Evolutionary conservation across 2,888 invertebrate genomes (phyloP).

Genomic region (Lasioglossum leucozonium): DNA sequence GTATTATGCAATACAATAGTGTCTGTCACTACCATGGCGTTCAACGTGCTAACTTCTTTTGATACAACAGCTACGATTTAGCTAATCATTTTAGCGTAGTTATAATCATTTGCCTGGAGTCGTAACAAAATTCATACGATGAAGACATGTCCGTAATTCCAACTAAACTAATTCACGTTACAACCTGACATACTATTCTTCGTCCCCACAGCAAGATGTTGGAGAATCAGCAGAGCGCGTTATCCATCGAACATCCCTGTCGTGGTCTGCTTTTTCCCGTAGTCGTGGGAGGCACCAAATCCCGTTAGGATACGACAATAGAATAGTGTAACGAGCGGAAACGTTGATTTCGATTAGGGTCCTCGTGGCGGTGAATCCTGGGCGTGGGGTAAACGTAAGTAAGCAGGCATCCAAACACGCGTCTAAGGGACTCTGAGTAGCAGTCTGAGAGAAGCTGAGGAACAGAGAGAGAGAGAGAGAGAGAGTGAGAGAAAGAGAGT

Average conservation of each 20-base stretch:
- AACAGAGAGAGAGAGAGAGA: constrained; percentile 56
- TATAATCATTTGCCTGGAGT: neutral
- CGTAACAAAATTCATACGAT: neutral
- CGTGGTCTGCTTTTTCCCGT: constrained; percentile 22
- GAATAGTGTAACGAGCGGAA: constrained; percentile 61
- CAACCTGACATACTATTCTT: neutral
- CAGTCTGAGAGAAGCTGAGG: constrained; percentile 54
- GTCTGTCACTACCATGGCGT: too few relatives aligned
- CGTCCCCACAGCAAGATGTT: neutral
- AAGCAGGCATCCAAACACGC: constrained; percentile 76
- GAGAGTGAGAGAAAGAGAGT: constrained; percentile 49
- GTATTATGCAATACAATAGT: too few relatives aligned
- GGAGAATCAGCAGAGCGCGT: neutral
- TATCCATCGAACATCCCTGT: neutral
- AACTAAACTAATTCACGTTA: neutral
- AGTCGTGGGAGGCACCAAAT: constrained; percentile 27
- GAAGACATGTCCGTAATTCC: neutral
- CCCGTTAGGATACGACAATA: constrained; percentile 56
- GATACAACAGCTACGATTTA: neutral
- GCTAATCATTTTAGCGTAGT: neutral
- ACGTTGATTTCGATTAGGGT: constrained; percentile 69
- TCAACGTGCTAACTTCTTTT: neutral
- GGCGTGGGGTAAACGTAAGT: constrained; percentile 71
- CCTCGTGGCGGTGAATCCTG: constrained; percentile 51
- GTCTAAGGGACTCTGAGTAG: constrained; percentile 70